Conservation (phyloP, 2,113 vertebrate species). For the Elanus axillaris region DNA sequence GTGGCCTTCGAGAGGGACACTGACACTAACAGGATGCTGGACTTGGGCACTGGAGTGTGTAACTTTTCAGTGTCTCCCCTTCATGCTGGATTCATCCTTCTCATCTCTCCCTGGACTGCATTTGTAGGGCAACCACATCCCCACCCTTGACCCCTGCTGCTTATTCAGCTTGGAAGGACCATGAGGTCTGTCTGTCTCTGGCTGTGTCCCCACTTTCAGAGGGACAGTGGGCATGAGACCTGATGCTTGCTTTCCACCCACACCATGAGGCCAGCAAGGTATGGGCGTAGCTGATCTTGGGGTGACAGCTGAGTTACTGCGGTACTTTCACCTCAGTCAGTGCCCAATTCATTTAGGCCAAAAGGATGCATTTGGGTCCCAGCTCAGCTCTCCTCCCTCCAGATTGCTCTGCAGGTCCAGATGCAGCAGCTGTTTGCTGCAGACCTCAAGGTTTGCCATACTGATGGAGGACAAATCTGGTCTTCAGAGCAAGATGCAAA, state of each 20-base stretch:
- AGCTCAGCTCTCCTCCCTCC: background rate
- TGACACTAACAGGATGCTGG: background rate
- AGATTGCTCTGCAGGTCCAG: background rate
- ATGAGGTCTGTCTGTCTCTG: background rate
- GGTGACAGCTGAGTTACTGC: background rate
- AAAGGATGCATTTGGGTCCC: background rate
- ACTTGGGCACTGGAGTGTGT: background rate
- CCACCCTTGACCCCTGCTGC: background rate
- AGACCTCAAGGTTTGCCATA: background rate
- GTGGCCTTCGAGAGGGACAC: background rate
- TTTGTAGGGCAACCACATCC: background rate
- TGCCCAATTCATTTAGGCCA: background rate
- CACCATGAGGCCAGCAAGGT: background rate
- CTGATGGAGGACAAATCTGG: background rate
- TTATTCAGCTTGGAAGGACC: background rate
- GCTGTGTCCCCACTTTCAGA: background rate
- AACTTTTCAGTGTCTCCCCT: background rate
- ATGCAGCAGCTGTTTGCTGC: background rate
- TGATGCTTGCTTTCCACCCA: background rate
- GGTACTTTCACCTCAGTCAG: background rate
- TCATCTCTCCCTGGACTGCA: background rate
- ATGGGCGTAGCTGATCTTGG: background rate
- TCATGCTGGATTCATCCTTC: background rate
- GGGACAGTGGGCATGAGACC: background rate
- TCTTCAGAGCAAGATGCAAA: background rate